phyloP scores from a whole-genome alignment of 37 sponge, comb jelly and placozoan genomes.

The Axinella damicornis region DNA sequence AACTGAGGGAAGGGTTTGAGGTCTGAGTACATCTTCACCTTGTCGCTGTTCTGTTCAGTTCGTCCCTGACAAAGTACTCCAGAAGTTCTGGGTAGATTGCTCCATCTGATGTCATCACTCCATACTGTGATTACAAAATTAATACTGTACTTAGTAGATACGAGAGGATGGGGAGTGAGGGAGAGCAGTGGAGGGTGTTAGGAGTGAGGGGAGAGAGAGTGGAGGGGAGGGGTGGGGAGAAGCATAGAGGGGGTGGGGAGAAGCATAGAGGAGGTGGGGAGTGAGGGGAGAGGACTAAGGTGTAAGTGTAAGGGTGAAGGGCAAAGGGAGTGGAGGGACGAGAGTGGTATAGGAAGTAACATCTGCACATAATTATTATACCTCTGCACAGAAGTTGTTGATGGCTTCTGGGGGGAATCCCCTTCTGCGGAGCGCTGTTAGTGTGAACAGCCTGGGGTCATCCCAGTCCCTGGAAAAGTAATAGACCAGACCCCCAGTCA shows the following conservation, averaged over 20 bases:
- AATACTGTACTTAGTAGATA: not conserved
- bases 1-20: too few relatives aligned
- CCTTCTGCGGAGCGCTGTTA: slow-evolving; percentile 91
- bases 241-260: too few relatives aligned
- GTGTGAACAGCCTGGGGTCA: slow-evolving; percentile 96
- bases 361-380: slow-evolving; percentile 11
- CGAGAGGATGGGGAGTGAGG: not conserved
- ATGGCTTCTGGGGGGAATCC: slow-evolving; percentile 98
- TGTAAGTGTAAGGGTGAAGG: too few relatives aligned
- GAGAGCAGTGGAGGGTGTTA: not conserved
- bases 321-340: too few relatives aligned
- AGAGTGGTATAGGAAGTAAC: too few relatives aligned
- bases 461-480: slow-evolving; percentile 86
- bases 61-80: slow-evolving; percentile 92
- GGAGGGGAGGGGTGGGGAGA: too few relatives aligned
- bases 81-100: slow-evolving; percentile 85
- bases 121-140: slow-evolving; percentile 21
- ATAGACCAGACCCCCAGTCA: not conserved
- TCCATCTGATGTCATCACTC: slow-evolving; percentile 74
- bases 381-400: slow-evolving; percentile 89
- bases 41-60: slow-evolving; percentile 86
- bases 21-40: slow-evolving; percentile 54
- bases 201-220: too few relatives aligned
- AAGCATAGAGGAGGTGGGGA: too few relatives aligned
- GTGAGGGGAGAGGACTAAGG: too few relatives aligned